These are phyloP conservation scores for Temnothorax ravouxi DNA, from an alignment of 2,888 invertebrate species.

Conservation along the genomic window DNA sequence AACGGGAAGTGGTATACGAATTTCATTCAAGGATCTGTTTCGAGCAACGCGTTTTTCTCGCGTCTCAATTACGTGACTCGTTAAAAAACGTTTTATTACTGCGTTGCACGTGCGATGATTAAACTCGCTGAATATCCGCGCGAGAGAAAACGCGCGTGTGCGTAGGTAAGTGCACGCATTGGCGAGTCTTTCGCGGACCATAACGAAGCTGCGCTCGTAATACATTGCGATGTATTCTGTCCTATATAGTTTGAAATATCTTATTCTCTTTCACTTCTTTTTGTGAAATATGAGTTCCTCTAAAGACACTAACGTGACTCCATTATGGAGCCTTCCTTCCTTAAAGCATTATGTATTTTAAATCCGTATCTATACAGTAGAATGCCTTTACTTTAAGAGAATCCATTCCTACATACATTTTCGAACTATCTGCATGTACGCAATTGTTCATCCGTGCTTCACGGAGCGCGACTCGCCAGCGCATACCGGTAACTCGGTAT, in stretches of 20 bases:
- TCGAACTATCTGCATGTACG: not conserved
- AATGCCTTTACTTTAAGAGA: not conserved
- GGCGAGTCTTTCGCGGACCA: not conserved
- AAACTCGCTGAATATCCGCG: constrained; percentile 22
- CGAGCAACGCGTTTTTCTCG: constrained; percentile 13
- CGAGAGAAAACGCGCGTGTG: not conserved
- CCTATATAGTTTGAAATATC: not conserved
- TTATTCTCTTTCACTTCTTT: not conserved
- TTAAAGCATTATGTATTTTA: not conserved
- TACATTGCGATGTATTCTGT: not conserved
- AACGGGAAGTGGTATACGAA: constrained; percentile 22
- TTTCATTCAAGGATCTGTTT: constrained; percentile 6
- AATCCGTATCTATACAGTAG: not conserved
- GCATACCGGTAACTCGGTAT: constrained; percentile 25
- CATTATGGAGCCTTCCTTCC: not conserved
- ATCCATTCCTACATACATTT: not conserved
- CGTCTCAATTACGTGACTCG: constrained; percentile 35
- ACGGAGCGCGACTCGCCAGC: constrained; percentile 14
- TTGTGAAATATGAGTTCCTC: not conserved
- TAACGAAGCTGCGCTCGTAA: constrained; percentile 1
- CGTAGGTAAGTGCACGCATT: not conserved
- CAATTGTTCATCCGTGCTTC: constrained; percentile 35
- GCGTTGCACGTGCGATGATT: constrained; percentile 23
- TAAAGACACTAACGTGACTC: not conserved
- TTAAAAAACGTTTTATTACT: constrained; percentile 31